Conservation (phyloP, 2,113 vertebrate species). For the Poeciliopsis retropinna region DNA sequence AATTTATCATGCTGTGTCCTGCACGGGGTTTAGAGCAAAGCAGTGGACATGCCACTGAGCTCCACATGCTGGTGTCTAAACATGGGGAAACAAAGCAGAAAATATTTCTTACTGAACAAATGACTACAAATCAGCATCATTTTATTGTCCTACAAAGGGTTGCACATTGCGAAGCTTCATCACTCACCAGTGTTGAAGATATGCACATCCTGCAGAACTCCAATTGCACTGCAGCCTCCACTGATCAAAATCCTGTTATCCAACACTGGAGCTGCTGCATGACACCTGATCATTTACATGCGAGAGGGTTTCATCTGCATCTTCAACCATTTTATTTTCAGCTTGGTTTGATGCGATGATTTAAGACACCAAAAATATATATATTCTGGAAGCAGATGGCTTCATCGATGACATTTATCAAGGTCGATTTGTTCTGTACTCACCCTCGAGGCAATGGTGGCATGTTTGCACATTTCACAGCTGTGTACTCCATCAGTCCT, state of each 20-base stretch:
- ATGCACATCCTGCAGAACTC: conserved; percentile 84
- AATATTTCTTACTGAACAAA: background rate
- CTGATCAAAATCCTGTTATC: conserved; percentile 86
- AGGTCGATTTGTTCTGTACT: conserved; percentile 52
- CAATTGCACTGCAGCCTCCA: conserved; percentile 85
- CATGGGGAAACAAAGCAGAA: background rate
- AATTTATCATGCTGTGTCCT: conserved; percentile 83
- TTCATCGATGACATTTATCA: conserved; percentile 34
- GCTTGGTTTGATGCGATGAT: background rate
- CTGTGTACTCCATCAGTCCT: conserved; percentile 90
- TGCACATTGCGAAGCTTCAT: background rate
- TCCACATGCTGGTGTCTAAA: conserved; percentile 86
- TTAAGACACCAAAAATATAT: background rate
- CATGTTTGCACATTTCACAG: conserved; percentile 80
- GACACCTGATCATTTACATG: conserved; percentile 79
- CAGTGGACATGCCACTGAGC: conserved; percentile 68
- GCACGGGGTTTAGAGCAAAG: conserved; percentile 82
- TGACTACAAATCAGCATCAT: background rate
- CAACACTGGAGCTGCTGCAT: conserved; percentile 84
- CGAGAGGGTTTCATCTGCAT: background rate
- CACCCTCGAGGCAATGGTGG: conserved; percentile 86
- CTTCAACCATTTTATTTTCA: background rate
- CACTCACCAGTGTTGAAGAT: conserved; percentile 83
- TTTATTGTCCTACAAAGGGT: background rate
- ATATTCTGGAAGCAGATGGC: conserved; percentile 43